These are phyloP conservation scores for Psilopsiagon aymara DNA, from an alignment of 2,113 vertebrate genomes.

Conservation along the genomic window DNA sequence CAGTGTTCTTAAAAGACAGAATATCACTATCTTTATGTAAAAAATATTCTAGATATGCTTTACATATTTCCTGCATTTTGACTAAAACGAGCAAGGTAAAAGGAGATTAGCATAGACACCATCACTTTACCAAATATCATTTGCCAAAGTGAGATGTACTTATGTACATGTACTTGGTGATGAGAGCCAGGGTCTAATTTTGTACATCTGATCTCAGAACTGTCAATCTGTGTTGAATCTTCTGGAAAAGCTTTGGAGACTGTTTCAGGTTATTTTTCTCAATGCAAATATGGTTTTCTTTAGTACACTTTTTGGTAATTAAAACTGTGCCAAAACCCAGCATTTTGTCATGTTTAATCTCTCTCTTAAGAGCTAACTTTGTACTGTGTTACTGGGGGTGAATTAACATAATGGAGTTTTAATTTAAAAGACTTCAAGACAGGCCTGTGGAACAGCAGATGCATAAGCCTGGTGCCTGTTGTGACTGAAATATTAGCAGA, in stretches of 20 bases:
- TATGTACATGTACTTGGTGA: not conserved
- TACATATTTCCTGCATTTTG: not conserved
- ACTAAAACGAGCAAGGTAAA: not conserved
- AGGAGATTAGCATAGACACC: not conserved
- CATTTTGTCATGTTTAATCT: not conserved
- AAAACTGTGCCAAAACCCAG: not conserved
- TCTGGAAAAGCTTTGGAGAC: not conserved
- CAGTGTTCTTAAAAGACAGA: not conserved
- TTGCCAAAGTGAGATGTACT: not conserved
- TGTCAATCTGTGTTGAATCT: not conserved
- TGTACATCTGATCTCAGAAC: not conserved
- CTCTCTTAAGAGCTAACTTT: not conserved
- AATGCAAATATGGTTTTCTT: not conserved
- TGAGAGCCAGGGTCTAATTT: conserved; percentile 17
- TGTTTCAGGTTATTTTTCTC: not conserved
- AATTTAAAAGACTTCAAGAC: not conserved
- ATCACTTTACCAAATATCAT: not conserved
- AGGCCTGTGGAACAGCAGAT: not conserved
- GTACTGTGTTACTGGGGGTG: not conserved
- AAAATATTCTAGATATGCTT: not conserved
- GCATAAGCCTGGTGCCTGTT: not conserved
- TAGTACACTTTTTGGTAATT: not conserved
- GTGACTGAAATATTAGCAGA: not conserved
- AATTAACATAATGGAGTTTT: not conserved
- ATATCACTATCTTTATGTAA: not conserved